A percentile compares a stretch with the other conserved stretches of the same genome.
Evolutionary conservation across 2,113 vertebrate genomes (phyloP).

Genomic region (Gambusia holbrooki): DNA sequence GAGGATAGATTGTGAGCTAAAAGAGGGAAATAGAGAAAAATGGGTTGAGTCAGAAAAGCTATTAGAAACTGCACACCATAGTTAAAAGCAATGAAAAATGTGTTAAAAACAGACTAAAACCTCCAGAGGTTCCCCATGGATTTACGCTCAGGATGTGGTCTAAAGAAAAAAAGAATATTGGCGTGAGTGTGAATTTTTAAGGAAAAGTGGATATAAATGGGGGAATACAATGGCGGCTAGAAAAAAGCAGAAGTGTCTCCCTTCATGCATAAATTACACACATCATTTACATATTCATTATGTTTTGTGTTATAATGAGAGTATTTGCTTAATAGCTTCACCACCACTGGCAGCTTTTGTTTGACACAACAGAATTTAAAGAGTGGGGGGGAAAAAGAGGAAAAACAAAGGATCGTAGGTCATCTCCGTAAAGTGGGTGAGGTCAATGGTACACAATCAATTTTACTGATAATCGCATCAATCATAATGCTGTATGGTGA

Average conservation of each 20-base stretch:
- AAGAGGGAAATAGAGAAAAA: slow-evolving; percentile 46
- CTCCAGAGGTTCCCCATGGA: slow-evolving; percentile 32
- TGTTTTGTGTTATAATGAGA: slow-evolving; percentile 80
- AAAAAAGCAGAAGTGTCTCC: slow-evolving; percentile 66
- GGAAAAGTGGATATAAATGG: slow-evolving; percentile 55
- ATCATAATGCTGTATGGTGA: slow-evolving; percentile 37
- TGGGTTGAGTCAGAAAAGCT: slow-evolving; percentile 19
- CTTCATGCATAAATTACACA: slow-evolving; percentile 79
- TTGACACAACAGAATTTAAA: slow-evolving; percentile 52
- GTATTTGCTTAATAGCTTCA: slow-evolving; percentile 75
- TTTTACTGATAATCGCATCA: slow-evolving; percentile 62
- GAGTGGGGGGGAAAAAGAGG: slow-evolving; percentile 9
- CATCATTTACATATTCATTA: slow-evolving; percentile 80
- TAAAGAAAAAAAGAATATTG: slow-evolving; percentile 52
- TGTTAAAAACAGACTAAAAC: slow-evolving; percentile 30
- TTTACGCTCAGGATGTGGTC: slow-evolving; percentile 53
- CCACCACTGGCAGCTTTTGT: slow-evolving; percentile 70
- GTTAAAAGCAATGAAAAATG: slow-evolving; percentile 37
- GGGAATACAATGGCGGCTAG: slow-evolving; percentile 64
- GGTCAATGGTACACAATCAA: slow-evolving; percentile 59
- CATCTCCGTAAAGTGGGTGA: slow-evolving; percentile 53
- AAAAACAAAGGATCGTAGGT: slow-evolving; percentile 48
- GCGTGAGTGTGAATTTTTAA: slow-evolving; percentile 45
- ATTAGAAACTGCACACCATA: slow-evolving; percentile 31
- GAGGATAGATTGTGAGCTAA: slow-evolving; percentile 48